phyloP scores from a whole-genome alignment of 2,888 invertebrate genomes.

The Chelonus formosanus region DNA sequence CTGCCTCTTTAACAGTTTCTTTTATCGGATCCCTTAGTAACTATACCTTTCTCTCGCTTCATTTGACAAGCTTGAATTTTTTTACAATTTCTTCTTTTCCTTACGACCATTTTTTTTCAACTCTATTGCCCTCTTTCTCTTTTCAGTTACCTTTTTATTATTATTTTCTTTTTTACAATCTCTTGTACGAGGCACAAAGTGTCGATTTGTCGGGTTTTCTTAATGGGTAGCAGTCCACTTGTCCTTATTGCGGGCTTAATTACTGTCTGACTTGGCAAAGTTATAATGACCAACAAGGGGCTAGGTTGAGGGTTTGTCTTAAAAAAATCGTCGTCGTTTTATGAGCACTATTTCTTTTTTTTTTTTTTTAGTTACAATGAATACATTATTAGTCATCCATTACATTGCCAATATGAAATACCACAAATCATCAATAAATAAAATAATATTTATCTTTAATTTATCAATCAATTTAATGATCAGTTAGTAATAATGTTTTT shows the following conservation, averaged over 20 bases:
- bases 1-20: conserved; percentile 59
- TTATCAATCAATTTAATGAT: too few species aligned
- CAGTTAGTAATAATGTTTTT: too few species aligned
- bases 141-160: conserved; percentile 31
- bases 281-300: conserved; percentile 63
- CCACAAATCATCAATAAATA: too few species aligned
- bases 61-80: conserved; percentile 54
- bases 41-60: conserved; percentile 49
- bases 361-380: neutral
- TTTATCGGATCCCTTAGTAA: conserved; percentile 54
- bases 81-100: conserved; percentile 50
- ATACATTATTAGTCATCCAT: conserved; percentile 2
- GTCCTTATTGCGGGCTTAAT: conserved; percentile 65
- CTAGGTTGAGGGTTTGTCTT: conserved; percentile 36
- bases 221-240: conserved; percentile 63
- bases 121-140: conserved; percentile 18
- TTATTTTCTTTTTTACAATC: conserved; percentile 35
- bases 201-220: conserved; percentile 60
- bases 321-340: conserved; percentile 19
- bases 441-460: too few species aligned
- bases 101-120: conserved; percentile 33
- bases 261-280: conserved; percentile 63
- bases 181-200: conserved; percentile 52
- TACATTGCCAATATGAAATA: too few species aligned
- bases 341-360: neutral